A percentile compares a stretch with the other conserved stretches of the same genome.
phyloP scores from a whole-genome alignment of 2,113 vertebrate species.

The Zosterops borbonicus region DNA sequence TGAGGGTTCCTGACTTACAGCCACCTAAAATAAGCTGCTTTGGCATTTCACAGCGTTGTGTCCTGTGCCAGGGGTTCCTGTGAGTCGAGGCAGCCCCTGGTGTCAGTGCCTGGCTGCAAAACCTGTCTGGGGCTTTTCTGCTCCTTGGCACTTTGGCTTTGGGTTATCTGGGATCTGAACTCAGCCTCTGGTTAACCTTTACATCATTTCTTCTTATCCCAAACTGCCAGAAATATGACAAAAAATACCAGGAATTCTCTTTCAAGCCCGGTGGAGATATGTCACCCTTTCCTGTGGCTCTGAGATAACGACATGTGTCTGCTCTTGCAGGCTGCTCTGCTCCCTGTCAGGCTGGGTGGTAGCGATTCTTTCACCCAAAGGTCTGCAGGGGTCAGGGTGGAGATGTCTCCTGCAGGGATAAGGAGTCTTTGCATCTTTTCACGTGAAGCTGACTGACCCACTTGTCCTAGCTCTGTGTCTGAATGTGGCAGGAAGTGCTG shows the following conservation, averaged over 20 bases:
- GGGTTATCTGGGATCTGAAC: not conserved
- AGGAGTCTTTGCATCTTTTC: not conserved
- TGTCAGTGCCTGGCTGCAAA: not conserved
- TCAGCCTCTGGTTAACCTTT: not conserved
- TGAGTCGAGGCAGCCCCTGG: not conserved
- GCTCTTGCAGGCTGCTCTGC: not conserved
- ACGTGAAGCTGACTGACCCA: not conserved
- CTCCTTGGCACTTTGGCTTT: rapidly evolving
- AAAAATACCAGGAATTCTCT: not conserved
- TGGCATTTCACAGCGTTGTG: not conserved
- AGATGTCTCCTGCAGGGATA: not conserved
- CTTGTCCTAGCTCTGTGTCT: rapidly evolving
- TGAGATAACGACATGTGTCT: rapidly evolving
- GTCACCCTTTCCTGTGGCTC: not conserved
- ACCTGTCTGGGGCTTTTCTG: not conserved
- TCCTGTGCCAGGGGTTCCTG: not conserved
- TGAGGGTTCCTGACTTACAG: not conserved
- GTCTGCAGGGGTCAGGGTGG: not conserved
- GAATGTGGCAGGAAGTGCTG: not conserved
- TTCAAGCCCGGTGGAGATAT: not conserved
- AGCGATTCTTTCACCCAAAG: not conserved
- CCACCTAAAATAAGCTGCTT: not conserved
- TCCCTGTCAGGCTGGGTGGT: rapidly evolving
- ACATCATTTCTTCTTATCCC: not conserved
- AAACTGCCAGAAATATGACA: not conserved